Conservation (phyloP, 2,888 invertebrate genomes). For the Falcaria lacertinaria region DNA sequence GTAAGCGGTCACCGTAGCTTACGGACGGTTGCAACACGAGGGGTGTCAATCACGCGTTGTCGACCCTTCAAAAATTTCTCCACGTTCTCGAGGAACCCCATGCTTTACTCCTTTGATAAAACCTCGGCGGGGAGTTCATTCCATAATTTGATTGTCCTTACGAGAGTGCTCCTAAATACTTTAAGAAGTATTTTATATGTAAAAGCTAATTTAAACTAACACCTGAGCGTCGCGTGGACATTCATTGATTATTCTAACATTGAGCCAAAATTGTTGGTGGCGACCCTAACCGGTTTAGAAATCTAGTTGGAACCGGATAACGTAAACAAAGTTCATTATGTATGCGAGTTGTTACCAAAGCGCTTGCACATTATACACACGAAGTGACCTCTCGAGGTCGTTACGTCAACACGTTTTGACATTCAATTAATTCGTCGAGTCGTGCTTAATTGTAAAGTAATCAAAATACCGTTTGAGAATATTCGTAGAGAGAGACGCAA, state of each 20-base stretch:
- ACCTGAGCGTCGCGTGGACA: not conserved
- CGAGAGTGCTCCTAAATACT: too few relatives aligned
- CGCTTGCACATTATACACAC: slow-evolving; percentile 1
- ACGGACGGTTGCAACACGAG: too few relatives aligned
- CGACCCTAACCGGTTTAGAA: not conserved
- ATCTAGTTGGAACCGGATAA: slow-evolving; percentile 1
- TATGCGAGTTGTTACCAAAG: slow-evolving; percentile 1
- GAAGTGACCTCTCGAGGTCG: slow-evolving; percentile 2
- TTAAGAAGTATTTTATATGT: too few relatives aligned
- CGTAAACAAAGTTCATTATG: not conserved
- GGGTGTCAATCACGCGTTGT: too few relatives aligned
- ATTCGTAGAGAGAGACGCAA: too few relatives aligned
- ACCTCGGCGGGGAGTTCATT: too few relatives aligned
- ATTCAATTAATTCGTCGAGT: not conserved
- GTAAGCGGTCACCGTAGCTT: too few relatives aligned
- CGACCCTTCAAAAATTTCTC: too few relatives aligned
- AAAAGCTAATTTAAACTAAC: too few relatives aligned
- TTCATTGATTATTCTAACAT: not conserved
- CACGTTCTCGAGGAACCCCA: too few relatives aligned
- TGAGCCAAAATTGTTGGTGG: not conserved
- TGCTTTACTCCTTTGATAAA: too few relatives aligned
- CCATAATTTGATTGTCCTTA: too few relatives aligned
- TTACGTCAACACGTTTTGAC: not conserved
- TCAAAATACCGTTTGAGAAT: not conserved
- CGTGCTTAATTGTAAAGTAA: not conserved